Base-by-base conservation (phyloP, 2,113 vertebrate species). In the Steatornis caripensis region DNA sequence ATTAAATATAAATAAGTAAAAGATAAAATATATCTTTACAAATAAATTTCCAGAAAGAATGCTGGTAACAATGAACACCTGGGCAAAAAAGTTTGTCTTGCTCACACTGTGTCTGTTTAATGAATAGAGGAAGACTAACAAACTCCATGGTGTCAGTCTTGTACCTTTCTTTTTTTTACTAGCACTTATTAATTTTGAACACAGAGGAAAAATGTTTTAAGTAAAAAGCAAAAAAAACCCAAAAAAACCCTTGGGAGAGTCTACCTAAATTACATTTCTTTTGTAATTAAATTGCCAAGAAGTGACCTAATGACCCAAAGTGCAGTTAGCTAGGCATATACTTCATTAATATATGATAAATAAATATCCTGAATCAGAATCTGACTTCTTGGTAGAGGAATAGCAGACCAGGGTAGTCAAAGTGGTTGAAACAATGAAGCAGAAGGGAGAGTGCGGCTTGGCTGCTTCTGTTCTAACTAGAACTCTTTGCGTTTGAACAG, bases 251-350 rank as follows among this genome's bases (percentile, higher is more conserved):
- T 79, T 79, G 8, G 6, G 43, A 83, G n/a, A 83, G 22, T 39
- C 37, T 66, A 13, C 32, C n/a, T 81, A 70, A 78, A 74, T 89
- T 97, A 98, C 93, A 46, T 95, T 90, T 87, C 54, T 92, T 71
- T 96, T 75, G 57, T 96, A 97, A 97, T 98, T 98, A 97, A 95
- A 96, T 81, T 95, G 77, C 62, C 95, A 95, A 91, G 92, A 97
- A 96, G 76, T 58, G 72, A 96, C 92, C 92, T 95, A 80, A 96
- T n/a, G n/a, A n/a, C n/a, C n/a, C n/a, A n/a, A n/a, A 95, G 77
- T 96, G 49, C 69, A 95, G 79, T 95, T 97, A 93, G 87, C 37
- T 90, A 96, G 87, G 49, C 71, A 97, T 93, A 96, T 93, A 94
- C 86, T 97, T 98, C 97, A 97, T 54, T 51, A 93, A 65, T 94